Conservation (phyloP, 23 tunicate genomes). For the Halocynthia aurantium region DNA sequence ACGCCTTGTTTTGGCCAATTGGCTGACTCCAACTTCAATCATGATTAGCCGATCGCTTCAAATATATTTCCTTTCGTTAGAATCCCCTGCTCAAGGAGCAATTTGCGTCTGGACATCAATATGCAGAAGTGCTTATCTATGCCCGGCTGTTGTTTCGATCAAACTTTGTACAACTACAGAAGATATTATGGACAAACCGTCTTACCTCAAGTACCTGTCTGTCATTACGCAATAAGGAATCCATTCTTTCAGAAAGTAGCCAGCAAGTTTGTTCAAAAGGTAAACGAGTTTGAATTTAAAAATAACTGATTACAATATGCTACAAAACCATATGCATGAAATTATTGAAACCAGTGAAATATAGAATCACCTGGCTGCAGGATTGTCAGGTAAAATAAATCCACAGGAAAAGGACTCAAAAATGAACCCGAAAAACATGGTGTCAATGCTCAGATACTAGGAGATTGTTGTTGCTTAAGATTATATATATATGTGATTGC, state of each 20-base stretch:
- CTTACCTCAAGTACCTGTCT: constrained; percentile 81
- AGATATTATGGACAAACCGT: constrained; percentile 51
- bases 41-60: too few species aligned
- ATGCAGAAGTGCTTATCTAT: constrained; percentile 24
- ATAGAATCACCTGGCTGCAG: too few species aligned
- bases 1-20: too few species aligned
- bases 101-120: constrained; percentile 36
- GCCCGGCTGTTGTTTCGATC: constrained; percentile 79
- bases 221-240: constrained; percentile 74
- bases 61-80: constrained; percentile 7
- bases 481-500: too few species aligned
- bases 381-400: too few species aligned
- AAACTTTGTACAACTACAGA: constrained; percentile 38
- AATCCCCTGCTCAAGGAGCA: constrained; percentile 50
- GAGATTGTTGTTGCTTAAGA: too few species aligned
- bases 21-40: too few species aligned
- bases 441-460: too few species aligned
- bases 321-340: too few species aligned
- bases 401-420: too few species aligned
- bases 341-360: too few species aligned
- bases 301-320: not conserved
- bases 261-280: constrained; percentile 30
- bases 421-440: too few species aligned
- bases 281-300: not conserved
- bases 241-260: constrained; percentile 37